Percentiles rank a stretch among this genome's conserved stretches.
These are phyloP conservation scores for Metallyticus violacea DNA, from an alignment of 2,888 invertebrate species.

Conservation along the genomic window DNA sequence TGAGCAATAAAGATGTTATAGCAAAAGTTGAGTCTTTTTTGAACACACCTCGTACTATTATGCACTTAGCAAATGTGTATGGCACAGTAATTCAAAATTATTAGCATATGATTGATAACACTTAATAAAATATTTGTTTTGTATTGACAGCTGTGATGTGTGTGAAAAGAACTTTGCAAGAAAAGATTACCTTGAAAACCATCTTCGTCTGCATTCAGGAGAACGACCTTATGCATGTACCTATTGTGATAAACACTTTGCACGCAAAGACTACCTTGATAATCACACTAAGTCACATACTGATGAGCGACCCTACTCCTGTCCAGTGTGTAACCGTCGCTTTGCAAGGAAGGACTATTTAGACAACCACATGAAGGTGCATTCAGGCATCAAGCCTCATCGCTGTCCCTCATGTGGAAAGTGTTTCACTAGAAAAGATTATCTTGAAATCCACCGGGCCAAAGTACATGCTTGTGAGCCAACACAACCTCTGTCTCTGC, in stretches of 20 bases:
- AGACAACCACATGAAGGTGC: neutral
- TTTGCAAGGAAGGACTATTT: neutral
- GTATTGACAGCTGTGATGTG: neutral
- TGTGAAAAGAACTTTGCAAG: neutral
- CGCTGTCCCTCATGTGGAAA: neutral
- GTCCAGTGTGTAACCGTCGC: neutral
- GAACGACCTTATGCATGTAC: neutral
- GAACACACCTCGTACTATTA: too few species aligned
- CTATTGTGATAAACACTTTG: neutral
- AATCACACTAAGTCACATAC: neutral
- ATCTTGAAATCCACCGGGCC: neutral
- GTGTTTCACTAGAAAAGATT: neutral
- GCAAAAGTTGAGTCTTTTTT: too few species aligned
- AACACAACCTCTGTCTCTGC: too few species aligned
- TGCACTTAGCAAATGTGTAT: too few species aligned
- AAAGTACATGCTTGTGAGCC: neutral
- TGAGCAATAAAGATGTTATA: too few species aligned
- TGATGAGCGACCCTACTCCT: neutral
- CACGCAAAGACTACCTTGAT: neutral
- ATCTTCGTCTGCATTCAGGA: neutral
- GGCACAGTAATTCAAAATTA: too few species aligned
- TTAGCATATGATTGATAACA: too few species aligned
- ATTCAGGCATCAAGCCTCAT: neutral
- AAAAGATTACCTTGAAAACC: neutral
- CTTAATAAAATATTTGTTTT: neutral